A percentile compares a stretch with the other conserved stretches of the same genome.
These are phyloP conservation scores for Cydia splendana DNA, from an alignment of 1,140 invertebrate species.

Conservation along the genomic window DNA sequence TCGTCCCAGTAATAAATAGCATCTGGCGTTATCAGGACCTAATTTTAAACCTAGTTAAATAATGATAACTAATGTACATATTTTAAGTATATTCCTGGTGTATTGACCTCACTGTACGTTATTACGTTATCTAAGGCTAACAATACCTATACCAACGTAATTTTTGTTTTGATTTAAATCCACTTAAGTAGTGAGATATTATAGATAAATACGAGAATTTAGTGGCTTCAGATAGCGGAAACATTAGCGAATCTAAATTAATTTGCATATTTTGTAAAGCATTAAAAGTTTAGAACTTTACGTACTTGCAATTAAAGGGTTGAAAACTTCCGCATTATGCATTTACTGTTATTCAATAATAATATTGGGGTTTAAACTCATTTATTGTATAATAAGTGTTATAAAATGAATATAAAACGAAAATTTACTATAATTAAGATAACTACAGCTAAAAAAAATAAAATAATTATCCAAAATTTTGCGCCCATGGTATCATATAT, in stretches of 20 bases:
- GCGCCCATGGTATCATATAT: too few relatives aligned
- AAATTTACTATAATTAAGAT: too few relatives aligned
- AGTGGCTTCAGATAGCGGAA: neutral
- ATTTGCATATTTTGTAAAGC: constrained; percentile 24
- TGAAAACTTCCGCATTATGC: neutral
- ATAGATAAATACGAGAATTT: neutral
- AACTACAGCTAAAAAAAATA: too few relatives aligned
- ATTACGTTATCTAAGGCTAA: neutral
- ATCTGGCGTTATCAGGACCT: too few relatives aligned
- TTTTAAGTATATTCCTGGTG: neutral
- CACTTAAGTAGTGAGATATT: neutral
- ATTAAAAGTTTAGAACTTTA: constrained; percentile 18
- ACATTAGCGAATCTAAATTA: constrained; percentile 16
- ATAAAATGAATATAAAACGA: too few relatives aligned
- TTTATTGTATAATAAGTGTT: too few relatives aligned
- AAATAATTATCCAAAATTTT: too few relatives aligned
- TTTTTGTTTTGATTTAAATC: neutral
- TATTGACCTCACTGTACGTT: too few relatives aligned
- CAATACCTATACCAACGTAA: neutral
- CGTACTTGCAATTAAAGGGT: neutral
- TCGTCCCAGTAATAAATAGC: too few relatives aligned
- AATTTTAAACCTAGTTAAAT: too few relatives aligned
- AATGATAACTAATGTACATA: neutral
- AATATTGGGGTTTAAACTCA: too few relatives aligned
- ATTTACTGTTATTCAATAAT: neutral